Evolutionary conservation across 2,113 vertebrate genomes (phyloP), one percentile per base, ranked within the genome.

Genomic region (Genyomyrus donnyi): DNA sequence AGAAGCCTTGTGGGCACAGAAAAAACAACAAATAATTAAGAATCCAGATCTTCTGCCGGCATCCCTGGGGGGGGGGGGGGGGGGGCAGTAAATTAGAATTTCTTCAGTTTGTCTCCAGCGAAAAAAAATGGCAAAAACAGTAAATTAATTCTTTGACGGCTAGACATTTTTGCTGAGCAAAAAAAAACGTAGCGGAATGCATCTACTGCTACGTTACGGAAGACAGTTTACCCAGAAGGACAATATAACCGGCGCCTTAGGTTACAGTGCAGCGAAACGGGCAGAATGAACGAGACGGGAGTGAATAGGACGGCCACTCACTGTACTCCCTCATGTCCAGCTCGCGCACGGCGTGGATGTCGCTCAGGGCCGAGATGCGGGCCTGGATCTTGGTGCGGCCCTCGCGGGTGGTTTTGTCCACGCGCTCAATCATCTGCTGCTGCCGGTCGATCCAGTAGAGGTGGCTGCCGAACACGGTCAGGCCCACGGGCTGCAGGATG

Each of bases 361-460:
- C 98, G 39, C 97, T 99, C 88, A 99, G 97, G 74, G 97, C 97
- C 11, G 97, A 95, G 80, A 99, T 98, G 52, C 98, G 97, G 1
- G 98, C 98, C 92, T 99, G 98, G 92, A 99, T 98, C 95, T 99
- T 99, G 6, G 97, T 99, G 89, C 98, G 97, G 0, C 97, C 97
- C 91, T 97, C 97, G 1, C 97, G 94, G 0, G 98, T 98, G 0
- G 96, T 97, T 95, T 99, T 99, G 88, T 99, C 96, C 1, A 99
- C 98, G 93, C 98, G 97, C 45, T 99, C 98, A 62, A 99, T 99
- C 98, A 99, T 99, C 94, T 99, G 98, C 93, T 99, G 98, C 92
- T 99, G 98, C 74, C 96, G 97, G 94, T 99, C 98, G 90, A 99
- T 99, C 98, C 98, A 99, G 93, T 99, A 99, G 9, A 99, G 95